Conservation (phyloP, 2,888 invertebrate species). For the Drosophila rellima region DNA sequence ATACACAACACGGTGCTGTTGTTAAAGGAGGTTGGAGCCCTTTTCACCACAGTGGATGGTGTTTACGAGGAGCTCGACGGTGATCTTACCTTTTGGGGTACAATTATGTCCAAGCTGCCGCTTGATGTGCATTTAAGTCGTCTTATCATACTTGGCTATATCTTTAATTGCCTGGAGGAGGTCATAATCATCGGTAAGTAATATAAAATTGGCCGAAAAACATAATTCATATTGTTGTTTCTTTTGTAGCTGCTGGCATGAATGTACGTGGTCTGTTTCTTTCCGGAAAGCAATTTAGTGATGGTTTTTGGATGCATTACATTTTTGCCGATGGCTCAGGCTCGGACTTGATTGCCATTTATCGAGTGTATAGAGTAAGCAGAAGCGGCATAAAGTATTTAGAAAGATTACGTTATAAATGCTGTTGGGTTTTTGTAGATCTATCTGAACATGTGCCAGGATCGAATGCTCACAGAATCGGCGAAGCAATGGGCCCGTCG, state of each 20-base stretch:
- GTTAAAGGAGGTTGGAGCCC: slow-evolving; percentile 94
- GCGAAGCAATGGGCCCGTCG: slow-evolving; percentile 90
- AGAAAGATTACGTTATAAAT: not conserved
- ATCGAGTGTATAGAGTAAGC: slow-evolving; percentile 91
- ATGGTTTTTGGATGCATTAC: slow-evolving; percentile 88
- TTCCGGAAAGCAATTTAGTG: slow-evolving; percentile 87
- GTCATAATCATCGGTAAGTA: slow-evolving; percentile 91
- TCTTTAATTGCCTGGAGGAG: slow-evolving; percentile 94
- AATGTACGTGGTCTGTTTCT: slow-evolving; percentile 93
- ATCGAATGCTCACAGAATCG: slow-evolving; percentile 87
- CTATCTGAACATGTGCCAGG: slow-evolving; percentile 89
- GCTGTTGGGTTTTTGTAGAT: slow-evolving; percentile 86
- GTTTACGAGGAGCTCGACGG: slow-evolving; percentile 90
- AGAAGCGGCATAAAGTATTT: accelerated
- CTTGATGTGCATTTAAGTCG: slow-evolving; percentile 93
- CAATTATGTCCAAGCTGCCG: slow-evolving; percentile 93
- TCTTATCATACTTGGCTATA: slow-evolving; percentile 93
- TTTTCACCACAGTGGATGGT: slow-evolving; percentile 88
- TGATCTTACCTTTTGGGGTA: slow-evolving; percentile 94
- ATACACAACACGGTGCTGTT: slow-evolving; percentile 93
- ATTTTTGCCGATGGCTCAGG: slow-evolving; percentile 93
- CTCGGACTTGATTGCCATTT: slow-evolving; percentile 93
- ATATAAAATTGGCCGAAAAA: not conserved
- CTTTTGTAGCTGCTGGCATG: slow-evolving; percentile 90
- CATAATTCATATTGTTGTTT: not conserved